These are phyloP conservation scores for Patella caerulea DNA, from an alignment of 2,888 invertebrate species.

Conservation along the genomic window DNA sequence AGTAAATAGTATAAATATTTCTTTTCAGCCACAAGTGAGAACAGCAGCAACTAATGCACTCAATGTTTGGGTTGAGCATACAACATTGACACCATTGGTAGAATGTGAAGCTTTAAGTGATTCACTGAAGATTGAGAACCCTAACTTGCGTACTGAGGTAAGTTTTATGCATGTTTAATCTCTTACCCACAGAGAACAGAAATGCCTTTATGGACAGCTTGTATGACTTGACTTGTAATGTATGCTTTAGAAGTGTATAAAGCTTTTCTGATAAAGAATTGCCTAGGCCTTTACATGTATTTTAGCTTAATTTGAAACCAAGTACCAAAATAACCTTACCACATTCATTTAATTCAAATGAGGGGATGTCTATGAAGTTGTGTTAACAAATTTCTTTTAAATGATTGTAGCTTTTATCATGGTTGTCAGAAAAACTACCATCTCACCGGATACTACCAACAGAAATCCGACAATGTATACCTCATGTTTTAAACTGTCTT, in stretches of 20 bases:
- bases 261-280: no score
- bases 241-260: background rate
- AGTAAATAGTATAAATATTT: no score
- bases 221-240: background rate
- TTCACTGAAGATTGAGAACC: constrained; percentile 87
- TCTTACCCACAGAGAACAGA: background rate
- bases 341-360: no score
- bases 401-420: constrained; percentile 79
- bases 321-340: no score
- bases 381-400: no score
- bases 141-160: constrained; percentile 82
- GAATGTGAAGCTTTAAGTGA: constrained; percentile 92
- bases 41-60: constrained; percentile 86
- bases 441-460: constrained; percentile 73
- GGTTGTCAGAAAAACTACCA: constrained; percentile 88
- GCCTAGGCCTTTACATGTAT: no score
- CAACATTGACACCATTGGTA: constrained; percentile 80
- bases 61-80: constrained; percentile 87
- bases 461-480: constrained; percentile 84
- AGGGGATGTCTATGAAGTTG: no score
- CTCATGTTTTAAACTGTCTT: constrained; percentile 84
- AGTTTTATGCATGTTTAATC: background rate
- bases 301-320: no score
- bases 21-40: constrained; percentile 82
- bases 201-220: background rate